A percentile compares a stretch with the other conserved stretches of the same genome.
Conservation (phyloP, 2,113 vertebrate species). For the Diadophis punctatus region DNA sequence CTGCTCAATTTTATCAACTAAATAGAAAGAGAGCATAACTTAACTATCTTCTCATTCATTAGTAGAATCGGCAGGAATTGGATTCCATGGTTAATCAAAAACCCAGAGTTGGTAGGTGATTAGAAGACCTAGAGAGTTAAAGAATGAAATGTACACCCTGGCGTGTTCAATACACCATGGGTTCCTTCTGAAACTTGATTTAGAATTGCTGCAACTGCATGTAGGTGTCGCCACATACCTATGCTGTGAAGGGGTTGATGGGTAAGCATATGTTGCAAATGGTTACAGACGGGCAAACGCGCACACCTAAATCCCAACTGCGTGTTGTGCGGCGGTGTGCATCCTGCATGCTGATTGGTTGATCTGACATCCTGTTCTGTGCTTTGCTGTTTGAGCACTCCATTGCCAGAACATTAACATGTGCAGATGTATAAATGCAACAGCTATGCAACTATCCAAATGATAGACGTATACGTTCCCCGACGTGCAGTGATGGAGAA, state of each 20-base stretch:
- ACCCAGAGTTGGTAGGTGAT: background rate
- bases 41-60: background rate
- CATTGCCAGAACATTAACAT: background rate
- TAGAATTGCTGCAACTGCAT: background rate
- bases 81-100: background rate
- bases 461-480: background rate
- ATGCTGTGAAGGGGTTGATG: background rate
- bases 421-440: background rate
- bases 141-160: background rate
- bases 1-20: background rate
- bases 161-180: background rate
- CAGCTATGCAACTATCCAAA: background rate
- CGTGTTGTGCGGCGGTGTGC: background rate
- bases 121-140: background rate
- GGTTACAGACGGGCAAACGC: background rate
- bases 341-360: background rate
- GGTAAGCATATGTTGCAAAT: background rate
- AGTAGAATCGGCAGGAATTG: background rate
- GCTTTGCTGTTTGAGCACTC: background rate
- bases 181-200: background rate
- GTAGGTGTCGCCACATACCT: background rate
- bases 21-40: background rate
- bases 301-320: background rate
- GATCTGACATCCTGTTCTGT: background rate
- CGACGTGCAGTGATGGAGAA: background rate